Conservation (phyloP, 2,888 invertebrate genomes). For the Amphipoea lucens region DNA sequence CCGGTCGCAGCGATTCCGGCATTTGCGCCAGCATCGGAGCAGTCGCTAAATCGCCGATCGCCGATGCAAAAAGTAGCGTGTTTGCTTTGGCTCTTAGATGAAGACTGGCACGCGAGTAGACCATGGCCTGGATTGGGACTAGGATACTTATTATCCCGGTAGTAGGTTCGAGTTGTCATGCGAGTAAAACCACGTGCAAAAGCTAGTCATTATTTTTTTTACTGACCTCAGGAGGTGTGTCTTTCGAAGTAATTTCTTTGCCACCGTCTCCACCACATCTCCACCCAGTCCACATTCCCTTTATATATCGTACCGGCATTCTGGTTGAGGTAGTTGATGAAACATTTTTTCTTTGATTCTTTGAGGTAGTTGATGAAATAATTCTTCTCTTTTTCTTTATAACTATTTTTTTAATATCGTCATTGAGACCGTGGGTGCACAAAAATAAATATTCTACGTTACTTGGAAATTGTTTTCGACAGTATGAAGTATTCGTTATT, state of each 20-base stretch:
- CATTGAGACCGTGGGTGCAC: slow-evolving; percentile 38
- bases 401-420: neutral
- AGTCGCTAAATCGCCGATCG: too few species aligned
- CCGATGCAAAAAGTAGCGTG: too few species aligned
- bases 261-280: slow-evolving; percentile 15
- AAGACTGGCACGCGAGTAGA: too few species aligned
- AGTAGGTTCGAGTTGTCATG: neutral
- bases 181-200: neutral
- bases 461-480: slow-evolving; percentile 23
- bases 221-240: slow-evolving; percentile 11
- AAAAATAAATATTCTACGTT: slow-evolving; percentile 20
- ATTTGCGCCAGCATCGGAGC: too few species aligned
- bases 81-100: too few species aligned
- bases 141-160: too few species aligned
- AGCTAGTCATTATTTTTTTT: neutral
- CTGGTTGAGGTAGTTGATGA: neutral
- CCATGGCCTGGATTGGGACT: too few species aligned
- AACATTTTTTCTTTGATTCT: too few species aligned
- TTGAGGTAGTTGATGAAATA: neutral
- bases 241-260: neutral
- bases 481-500: slow-evolving; percentile 37
- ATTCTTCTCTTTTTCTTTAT: neutral
- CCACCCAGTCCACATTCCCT: neutral
- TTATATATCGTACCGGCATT: neutral
- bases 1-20: too few species aligned